A percentile compares a stretch with the other conserved stretches of the same genome.
These are phyloP conservation scores for Petaurus breviceps DNA, from an alignment of 2,113 vertebrate species.

Conservation along the genomic window DNA sequence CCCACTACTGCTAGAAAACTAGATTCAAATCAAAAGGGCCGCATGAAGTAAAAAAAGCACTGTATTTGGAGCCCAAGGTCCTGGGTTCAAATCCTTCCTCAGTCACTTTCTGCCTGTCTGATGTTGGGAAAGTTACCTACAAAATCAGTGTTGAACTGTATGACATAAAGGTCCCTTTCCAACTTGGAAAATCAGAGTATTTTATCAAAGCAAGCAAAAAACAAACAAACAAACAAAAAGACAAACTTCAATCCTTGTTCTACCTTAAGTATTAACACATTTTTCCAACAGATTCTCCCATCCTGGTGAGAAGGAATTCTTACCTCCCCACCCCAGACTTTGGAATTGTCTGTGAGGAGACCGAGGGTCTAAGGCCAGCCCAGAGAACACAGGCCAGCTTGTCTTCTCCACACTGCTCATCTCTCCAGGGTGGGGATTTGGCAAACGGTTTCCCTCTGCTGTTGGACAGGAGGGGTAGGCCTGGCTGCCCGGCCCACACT, in stretches of 20 bases:
- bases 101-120: background rate
- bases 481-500: rapidly evolving
- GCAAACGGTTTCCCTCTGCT: background rate
- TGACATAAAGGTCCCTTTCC: too few species aligned
- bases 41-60: background rate
- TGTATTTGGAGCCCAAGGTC: background rate
- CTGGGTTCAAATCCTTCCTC: background rate
- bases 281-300: background rate
- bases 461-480: background rate
- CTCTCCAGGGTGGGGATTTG: background rate
- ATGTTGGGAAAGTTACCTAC: background rate
- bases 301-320: background rate
- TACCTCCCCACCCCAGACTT: background rate
- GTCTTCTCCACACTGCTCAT: background rate
- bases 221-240: too few species aligned
- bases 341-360: background rate
- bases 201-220: too few species aligned
- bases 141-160: too few species aligned
- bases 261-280: too few species aligned
- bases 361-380: background rate
- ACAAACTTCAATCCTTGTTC: background rate
- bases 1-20: background rate
- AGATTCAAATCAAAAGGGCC: background rate
- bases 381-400: background rate
- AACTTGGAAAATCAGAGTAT: background rate